Base-by-base conservation (phyloP, 1,140 invertebrate genomes). In the Apis florea region DNA sequence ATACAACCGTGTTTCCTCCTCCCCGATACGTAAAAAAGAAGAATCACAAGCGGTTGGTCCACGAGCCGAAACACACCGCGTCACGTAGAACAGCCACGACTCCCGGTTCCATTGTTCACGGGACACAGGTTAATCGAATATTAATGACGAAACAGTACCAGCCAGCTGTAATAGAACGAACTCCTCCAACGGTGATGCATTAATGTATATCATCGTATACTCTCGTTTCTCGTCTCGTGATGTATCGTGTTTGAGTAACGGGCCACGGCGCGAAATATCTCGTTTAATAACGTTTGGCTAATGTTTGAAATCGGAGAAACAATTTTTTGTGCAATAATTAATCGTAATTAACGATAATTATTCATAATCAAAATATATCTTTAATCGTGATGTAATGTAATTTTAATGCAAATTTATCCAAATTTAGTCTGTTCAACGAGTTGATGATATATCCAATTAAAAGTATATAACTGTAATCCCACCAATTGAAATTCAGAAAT, bases 71-170 rank as follows among this genome's bases (percentile, higher is more conserved):
- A 74, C 70, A 31, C 51, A n/a, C n/a, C n/a, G n/a, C 31, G 6
- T 5, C 31, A 40, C 47, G 12, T 10, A 40, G 19, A 51, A n/a
- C 47, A 59, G 68, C 69, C 75, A 77, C 64, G 75, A 68, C 49
- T 75, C 67, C 63, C 31, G 63, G 58, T 49, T 79, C 67, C 63
- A 82, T 75, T 49, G 72, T 59, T 82, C 64, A 63, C 66, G 66
- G 58, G 56, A 69, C 67, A 76, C 74, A 2, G 80, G 56, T 82
- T 82, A 84, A 86, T 88, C 86, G 86, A 83, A 88, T 88, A 88
- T 88, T 88, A 88, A 88, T 86, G 85, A 73, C 76, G 59, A 68
- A 83, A 83, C 66, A 80, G 73, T 84, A 82, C 69, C 73, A 13
- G 67, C 75, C 64, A 83, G 49, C 82, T n/a, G 84, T 86, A 88